Evolutionary conservation across 2,888 invertebrate species (phyloP), one percentile per base, ranked within the genome.

Genomic region (Leistus spinibarbis): DNA sequence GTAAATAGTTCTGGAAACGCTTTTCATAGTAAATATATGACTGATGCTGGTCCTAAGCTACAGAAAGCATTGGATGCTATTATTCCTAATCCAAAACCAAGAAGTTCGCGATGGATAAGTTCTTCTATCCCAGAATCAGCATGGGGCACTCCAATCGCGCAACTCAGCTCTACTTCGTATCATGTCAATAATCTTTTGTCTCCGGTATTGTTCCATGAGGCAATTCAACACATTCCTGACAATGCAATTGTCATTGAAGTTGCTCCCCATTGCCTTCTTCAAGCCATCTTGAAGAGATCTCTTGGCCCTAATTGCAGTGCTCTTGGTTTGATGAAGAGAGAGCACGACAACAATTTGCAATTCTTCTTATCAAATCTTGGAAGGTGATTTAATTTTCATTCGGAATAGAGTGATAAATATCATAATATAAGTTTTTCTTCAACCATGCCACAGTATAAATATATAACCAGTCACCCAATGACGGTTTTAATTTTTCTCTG

Each of bases 151-250:
- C 90, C 93, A 0, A 83, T 95, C 56, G 94, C 97, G 0, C 90
- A 91, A 83, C 88, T 91, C 80, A 97, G 96, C 77, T 96, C 96
- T 65, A 94, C 96, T 0, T 94, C 93, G 53, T 99, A 99, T 87
- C 98, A 98, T 85, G 97, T 97, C 23, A 97, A 98, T 88, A 98
- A 98, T 86, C 88, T 98, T 79, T 88, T 97, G 75, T 97, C 96
- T 69, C 97, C 98, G 10, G 98, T 98, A 69, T 89, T 95, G 70
- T 98, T 97, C 90, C 92, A 97, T 82, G 97, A 96, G 84, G 97
- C 95, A 7, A 83, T 98, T 78, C 87, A 89, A 79, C 91, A 93
- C 83, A 89, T 99, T 62, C 99, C 99, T 16, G 90, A 90, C 80
- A 93, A 95, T 83, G 96, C 98, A 4, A 88, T 98, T 79, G 90